A percentile compares a stretch with the other conserved stretches of the same genome.
Evolutionary conservation across 2,797 vertebrate species (phyloP).

Genomic region (Adelosebastes latens): DNA sequence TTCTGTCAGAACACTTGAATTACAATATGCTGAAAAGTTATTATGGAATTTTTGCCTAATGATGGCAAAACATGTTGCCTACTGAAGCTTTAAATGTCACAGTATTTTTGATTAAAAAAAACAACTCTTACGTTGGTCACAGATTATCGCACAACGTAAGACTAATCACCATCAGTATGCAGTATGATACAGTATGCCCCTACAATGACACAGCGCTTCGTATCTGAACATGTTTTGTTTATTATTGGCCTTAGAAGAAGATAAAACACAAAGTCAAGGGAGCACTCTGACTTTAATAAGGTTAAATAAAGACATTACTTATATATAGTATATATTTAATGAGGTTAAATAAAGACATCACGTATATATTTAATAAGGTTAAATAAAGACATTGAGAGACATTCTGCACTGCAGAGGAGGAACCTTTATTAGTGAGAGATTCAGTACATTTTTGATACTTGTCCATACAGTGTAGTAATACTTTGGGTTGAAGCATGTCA

Average conservation of each 20-base stretch:
- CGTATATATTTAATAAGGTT: constrained; percentile 26
- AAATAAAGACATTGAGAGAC: background rate
- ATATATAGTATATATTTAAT: constrained; percentile 11
- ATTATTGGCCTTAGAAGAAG: background rate
- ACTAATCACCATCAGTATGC: background rate
- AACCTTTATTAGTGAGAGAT: background rate
- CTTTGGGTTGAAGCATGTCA: background rate
- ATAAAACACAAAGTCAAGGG: constrained; percentile 1
- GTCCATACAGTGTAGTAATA: background rate
- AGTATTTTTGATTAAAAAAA: background rate
- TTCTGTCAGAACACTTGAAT: too few relatives aligned
- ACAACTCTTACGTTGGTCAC: background rate
- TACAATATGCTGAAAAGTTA: too few relatives aligned
- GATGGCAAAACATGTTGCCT: too few relatives aligned
- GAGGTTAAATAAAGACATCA: background rate
- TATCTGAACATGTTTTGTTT: background rate
- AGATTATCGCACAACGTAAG: background rate
- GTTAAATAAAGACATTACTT: background rate
- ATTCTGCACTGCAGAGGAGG: background rate
- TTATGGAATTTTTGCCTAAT: too few relatives aligned
- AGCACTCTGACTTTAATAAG: constrained; percentile 6
- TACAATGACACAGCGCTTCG: background rate
- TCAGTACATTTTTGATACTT: background rate
- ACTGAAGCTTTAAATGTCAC: background rate
- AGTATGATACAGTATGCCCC: background rate